Evolutionary conservation across 2,113 vertebrate genomes (phyloP).

Genomic region (Dendrocopos noguchii): DNA sequence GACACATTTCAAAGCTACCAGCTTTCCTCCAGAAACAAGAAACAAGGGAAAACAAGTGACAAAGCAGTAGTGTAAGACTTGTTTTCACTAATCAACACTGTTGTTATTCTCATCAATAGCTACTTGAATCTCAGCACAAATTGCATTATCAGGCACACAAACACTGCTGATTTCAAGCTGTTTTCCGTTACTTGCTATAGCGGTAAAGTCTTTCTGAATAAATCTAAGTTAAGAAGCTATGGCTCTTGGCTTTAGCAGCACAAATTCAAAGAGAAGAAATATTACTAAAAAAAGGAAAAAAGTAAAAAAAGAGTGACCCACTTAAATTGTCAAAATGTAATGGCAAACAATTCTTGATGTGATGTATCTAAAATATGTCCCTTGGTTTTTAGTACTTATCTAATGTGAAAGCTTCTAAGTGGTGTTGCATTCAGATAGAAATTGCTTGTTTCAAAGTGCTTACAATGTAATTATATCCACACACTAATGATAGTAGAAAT

Average conservation of each 20-base stretch:
- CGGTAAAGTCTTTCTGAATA: background rate
- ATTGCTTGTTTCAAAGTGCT: background rate
- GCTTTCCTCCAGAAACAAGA: background rate
- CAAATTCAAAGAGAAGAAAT: background rate
- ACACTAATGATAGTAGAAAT: background rate
- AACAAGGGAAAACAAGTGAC: background rate
- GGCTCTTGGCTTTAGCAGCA: background rate
- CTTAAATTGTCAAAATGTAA: background rate
- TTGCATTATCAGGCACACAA: slow-evolving; percentile 26
- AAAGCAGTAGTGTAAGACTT: background rate
- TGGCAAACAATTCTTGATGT: background rate
- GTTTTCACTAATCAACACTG: slow-evolving; percentile 30
- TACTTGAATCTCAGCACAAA: slow-evolving; percentile 26
- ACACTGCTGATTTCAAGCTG: slow-evolving; percentile 35
- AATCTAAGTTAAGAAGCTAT: background rate
- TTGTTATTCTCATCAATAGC: slow-evolving; percentile 35
- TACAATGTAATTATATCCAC: background rate
- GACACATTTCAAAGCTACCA: background rate
- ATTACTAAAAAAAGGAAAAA: background rate
- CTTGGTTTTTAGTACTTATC: slow-evolving; percentile 1
- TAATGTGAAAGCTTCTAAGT: background rate
- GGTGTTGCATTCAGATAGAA: background rate
- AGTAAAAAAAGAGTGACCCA: background rate
- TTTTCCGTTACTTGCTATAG: background rate
- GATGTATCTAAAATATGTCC: background rate